Evolutionary conservation across 1,140 invertebrate species (phyloP), one percentile per base, ranked within the genome.

Genomic region (Magallana ariakensis): DNA sequence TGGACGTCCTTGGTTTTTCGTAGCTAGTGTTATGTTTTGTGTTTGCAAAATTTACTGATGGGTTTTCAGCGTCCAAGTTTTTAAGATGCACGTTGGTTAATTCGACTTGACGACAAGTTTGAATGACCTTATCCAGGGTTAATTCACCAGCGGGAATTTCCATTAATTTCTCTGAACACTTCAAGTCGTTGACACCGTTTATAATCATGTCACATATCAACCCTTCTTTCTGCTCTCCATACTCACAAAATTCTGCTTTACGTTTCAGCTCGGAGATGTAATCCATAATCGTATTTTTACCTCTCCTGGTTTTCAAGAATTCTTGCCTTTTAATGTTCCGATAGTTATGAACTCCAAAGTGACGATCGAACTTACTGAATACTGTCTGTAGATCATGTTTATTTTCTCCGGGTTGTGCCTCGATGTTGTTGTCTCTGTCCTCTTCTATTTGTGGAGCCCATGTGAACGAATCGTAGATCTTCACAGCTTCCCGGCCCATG

Each of bases 181-280:
- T 88, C 57, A n/a, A 0, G 53, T 88, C 87, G 22, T 86, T 84
- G 8, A 88, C 70, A 19, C 87, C 87, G 75, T 88, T 90, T 8
- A 88, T 90, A 0, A 88, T 85, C 89, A 90, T 90, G 66, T 88
- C 89, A 75, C 87, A 90, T 15, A 89, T 89, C 0, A 89, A 84
- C 8, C 86, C 66, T 80, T 89, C 88, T 60, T 83, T 82, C 22
- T 89, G 83, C 15, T 89, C 86, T 16, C 86, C 88, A 83, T 89
- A 89, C 70, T 88, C 84, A 75, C 89, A 90, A 13, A 85, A 75
- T 55, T 90, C 89, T n/a, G 87, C 89, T 70, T 86, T 90, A 15
- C 81, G 53, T 70, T 88, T 88, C 11, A 90, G 33, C 22, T 83
- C 82, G 13, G 84, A 46, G n/a, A 88, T 90, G 53, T 86, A 88